Evolutionary conservation across 2,113 vertebrate genomes (phyloP), one percentile per base, ranked within the genome.

Genomic region (Propithecus coquereli): DNA sequence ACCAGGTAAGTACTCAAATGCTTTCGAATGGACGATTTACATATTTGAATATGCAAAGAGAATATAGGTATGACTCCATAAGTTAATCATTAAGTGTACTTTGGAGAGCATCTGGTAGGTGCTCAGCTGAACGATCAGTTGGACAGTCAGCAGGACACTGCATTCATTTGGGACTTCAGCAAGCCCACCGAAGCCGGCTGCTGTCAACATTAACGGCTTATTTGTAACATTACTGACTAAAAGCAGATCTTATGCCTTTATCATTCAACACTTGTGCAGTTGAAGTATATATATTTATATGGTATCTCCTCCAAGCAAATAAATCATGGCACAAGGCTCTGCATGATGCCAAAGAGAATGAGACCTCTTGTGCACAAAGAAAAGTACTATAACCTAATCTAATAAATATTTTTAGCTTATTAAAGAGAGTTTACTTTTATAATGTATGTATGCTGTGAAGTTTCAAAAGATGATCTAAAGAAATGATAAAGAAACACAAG

Each of bases 191-290:
- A 80, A 86, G 70, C 87, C 30, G 25, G 52, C 32, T 70, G 86
- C 37, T 63, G 32, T 81, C 80, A 96, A 81, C 52, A 85, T 30
- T 27, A 79, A 76, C 8, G 45, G 66, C 54, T 96, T 73, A 71
- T 17, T 52, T 77, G 52, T 66, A 85, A 52, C 22, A 18, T 70
- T 43, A 74, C 6, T 59, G 43, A 45, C 54, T 86, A 83, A 86
- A 97, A 81, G 81, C 87, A 94, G 54, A 47, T 73, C 65, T 66
- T 40, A 37, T 34, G 32, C 50, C 54, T 89, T 89, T 88, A 70
- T 84, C 83, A 92, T 61, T 57, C 14, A 85, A 95, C 61, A 89
- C 3, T 37, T 86, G 66, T 32, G 25, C 52, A 91, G 82, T 57
- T 81, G 70, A 90, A 88, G 84, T 88, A 37, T 52, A 37, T 52